Evolutionary conservation across 1,140 invertebrate genomes (phyloP), one percentile per base, ranked within the genome.

Genomic region (Potamilus streckersoni): DNA sequence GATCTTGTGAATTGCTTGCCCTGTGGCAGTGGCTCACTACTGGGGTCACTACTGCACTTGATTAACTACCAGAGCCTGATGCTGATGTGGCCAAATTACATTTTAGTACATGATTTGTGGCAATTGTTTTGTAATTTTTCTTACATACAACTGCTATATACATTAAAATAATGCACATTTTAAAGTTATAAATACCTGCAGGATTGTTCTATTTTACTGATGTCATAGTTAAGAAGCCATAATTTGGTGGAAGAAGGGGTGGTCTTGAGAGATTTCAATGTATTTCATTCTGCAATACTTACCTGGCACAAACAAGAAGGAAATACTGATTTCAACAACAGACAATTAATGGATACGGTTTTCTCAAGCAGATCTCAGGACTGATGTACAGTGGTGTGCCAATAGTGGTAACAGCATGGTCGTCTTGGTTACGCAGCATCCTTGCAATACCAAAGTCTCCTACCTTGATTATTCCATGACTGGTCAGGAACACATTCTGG

Each of bases 381-480:
- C 90, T 91, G 66, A 92, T 85, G 79, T 92, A 92, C 82, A 90
- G 92, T 19, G 92, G 92, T 16, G 92, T 92, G 6, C 92, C 92
- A 78, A 92, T 90, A 31, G 90, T 83, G 58, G 91, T 91, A 68
- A 84, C 55, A 60, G 91, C 90, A 66, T 89, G 81, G 76, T 91
- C 88, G 23, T 78, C 68, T 74, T 87, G 86, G 62, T 85, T 85
- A 59, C 88, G 79, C 72, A 91, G 78, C 65, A 92, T 79, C 66
- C 90, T 86, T 0, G 92, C 89, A 67, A 92, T 91, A 16, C 91
- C 92, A 87, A 93, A 92, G 85, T 93, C 92, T 56, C 92, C 92
- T 31, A 93, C 82, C 85, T 93, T 93, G 19, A 92, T 81, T 20
- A 90, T 87, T 73, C 87, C 88, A 62, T 89, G 80, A 69, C 84